A percentile compares a stretch with the other conserved stretches of the same genome.
These are phyloP conservation scores for Calephelis nemesis DNA, from an alignment of 1,140 invertebrate genomes.

Conservation along the genomic window DNA sequence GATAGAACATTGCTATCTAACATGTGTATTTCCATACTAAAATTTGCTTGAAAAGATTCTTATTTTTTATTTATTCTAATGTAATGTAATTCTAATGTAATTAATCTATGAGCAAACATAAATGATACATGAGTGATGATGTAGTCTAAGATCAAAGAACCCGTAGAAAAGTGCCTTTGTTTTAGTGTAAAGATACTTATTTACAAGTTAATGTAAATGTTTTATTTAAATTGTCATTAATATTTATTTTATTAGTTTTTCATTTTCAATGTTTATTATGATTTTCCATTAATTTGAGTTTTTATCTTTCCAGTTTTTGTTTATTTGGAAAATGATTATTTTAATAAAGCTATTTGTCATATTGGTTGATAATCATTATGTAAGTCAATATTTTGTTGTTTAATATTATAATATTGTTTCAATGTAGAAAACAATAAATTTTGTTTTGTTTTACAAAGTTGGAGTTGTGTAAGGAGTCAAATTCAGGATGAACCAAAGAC, in stretches of 20 bases:
- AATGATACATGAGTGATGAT: too few species aligned
- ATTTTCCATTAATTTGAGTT: neutral
- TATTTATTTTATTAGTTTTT: neutral
- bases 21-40: too few species aligned
- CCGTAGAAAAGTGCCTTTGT: too few species aligned
- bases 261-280: neutral
- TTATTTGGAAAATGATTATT: slow-evolving; percentile 11
- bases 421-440: neutral
- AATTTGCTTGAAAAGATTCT: too few species aligned
- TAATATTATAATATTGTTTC: too few species aligned
- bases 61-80: too few species aligned
- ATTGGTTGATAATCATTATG: slow-evolving; percentile 15
- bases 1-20: too few species aligned
- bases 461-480: slow-evolving; percentile 66
- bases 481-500: slow-evolving; percentile 50
- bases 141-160: too few species aligned
- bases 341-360: neutral
- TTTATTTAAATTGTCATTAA: neutral
- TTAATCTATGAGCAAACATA: too few species aligned
- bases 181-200: too few species aligned
- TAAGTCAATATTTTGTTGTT: slow-evolving; percentile 1
- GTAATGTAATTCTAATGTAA: too few species aligned
- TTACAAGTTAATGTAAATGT: too few species aligned
- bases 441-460: slow-evolving; percentile 42
- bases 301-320: slow-evolving; percentile 9